A percentile compares a stretch with the other conserved stretches of the same genome.
Evolutionary conservation across 2,113 vertebrate species (phyloP).

Genomic region (Atherinomorus stipes): DNA sequence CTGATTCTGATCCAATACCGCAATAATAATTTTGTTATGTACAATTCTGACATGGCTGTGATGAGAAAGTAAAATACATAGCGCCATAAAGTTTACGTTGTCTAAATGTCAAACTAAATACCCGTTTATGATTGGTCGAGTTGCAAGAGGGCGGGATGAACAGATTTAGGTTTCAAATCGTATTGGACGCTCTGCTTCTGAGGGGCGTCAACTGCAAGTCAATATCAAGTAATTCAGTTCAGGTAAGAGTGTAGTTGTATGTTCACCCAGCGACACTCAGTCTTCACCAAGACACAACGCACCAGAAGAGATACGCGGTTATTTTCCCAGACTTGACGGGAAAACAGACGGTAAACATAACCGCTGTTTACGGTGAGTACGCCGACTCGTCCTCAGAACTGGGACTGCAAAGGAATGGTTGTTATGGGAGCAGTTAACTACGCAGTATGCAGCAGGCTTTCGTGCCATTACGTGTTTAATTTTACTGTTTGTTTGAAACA

Average conservation of each 20-base stretch:
- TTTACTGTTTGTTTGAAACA: background rate
- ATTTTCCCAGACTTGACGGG: background rate
- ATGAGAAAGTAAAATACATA: no score
- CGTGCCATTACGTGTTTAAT: background rate
- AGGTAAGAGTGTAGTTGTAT: no score
- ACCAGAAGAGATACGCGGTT: background rate
- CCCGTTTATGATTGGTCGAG: slow-evolving; percentile 18
- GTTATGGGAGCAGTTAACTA: background rate
- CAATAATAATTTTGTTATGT: no score
- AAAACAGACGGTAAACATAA: background rate
- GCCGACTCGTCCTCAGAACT: background rate
- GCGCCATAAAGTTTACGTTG: no score
- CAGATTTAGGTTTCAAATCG: accelerated
- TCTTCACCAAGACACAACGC: background rate
- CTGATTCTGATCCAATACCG: no score
- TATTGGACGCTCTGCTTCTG: background rate
- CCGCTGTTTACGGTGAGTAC: slow-evolving; percentile 3
- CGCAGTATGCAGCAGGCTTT: slow-evolving; percentile 42
- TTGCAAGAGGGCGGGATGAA: background rate
- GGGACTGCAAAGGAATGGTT: background rate
- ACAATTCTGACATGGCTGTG: no score
- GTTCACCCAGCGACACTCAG: no score
- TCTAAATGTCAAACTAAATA: no score
- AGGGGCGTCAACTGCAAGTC: background rate
- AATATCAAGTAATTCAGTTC: background rate